A percentile compares a stretch with the other conserved stretches of the same genome.
phyloP scores from a whole-genome alignment of 2,113 vertebrate genomes.

The Neolamprologus longior region DNA sequence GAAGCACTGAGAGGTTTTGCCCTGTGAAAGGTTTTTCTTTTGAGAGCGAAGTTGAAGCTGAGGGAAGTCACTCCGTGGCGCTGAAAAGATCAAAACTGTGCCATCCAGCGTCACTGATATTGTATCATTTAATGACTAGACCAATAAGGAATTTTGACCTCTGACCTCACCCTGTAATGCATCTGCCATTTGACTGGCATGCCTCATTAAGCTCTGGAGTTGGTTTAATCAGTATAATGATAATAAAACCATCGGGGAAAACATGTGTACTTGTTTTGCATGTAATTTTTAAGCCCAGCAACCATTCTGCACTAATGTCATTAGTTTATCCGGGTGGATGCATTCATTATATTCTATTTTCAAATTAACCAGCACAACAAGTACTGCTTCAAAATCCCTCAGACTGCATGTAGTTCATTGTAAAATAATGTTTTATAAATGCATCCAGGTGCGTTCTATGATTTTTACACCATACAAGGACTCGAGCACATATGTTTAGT shows the following conservation, averaged over 20 bases:
- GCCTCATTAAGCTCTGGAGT: slow-evolving; percentile 10
- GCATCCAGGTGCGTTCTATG: not conserved
- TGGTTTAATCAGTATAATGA: slow-evolving; percentile 33
- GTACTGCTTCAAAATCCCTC: not conserved
- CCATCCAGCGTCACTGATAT: not conserved
- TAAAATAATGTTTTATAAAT: not conserved
- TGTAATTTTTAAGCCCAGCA: slow-evolving; percentile 28
- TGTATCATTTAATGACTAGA: not conserved
- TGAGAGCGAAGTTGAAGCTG: not conserved
- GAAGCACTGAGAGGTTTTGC: slow-evolving; percentile 16
- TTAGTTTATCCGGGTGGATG: not conserved
- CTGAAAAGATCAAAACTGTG: not conserved
- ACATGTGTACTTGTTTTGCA: slow-evolving; percentile 13
- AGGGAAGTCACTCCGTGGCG: not conserved
- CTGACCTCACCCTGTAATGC: slow-evolving; percentile 1
- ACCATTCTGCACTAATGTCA: not conserved
- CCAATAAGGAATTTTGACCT: slow-evolving; percentile 13
- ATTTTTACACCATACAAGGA: not conserved
- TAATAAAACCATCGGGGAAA: slow-evolving; percentile 12
- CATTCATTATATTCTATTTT: slow-evolving; percentile 18
- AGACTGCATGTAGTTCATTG: not conserved
- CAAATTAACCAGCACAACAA: not conserved
- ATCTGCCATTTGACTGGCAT: not conserved
- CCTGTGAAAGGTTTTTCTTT: not conserved
- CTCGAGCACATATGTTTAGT: not conserved